phyloP scores from a whole-genome alignment of 2,797 vertebrate species.

The Numenius phaeopus region DNA sequence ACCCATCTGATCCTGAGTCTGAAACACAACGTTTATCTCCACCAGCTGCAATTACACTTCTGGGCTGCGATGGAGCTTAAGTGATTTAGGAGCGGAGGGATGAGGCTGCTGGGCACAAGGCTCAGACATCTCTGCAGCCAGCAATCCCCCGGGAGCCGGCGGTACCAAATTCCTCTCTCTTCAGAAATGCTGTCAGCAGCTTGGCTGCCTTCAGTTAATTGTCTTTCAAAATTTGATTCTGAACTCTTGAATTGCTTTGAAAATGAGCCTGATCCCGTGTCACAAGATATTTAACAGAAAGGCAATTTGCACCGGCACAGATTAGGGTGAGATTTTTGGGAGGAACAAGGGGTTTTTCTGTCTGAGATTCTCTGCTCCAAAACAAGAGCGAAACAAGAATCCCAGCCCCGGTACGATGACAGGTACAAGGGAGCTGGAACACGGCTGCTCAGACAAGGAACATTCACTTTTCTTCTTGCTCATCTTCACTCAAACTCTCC shows the following conservation, averaged over 20 bases:
- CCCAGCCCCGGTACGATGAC: fast-evolving
- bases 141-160: fast-evolving
- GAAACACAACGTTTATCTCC: fast-evolving
- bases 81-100: background rate
- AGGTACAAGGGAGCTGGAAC: background rate
- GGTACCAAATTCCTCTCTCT: background rate
- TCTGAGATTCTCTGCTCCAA: background rate
- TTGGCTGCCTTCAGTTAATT: background rate
- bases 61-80: background rate
- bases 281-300: background rate
- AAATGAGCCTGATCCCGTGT: background rate
- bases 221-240: background rate
- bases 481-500: background rate
- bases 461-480: background rate
- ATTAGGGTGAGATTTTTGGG: background rate
- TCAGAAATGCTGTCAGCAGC: background rate
- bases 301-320: background rate
- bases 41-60: background rate
- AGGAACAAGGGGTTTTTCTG: fast-evolving
- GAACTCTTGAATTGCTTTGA: background rate
- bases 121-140: fast-evolving
- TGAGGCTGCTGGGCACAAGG: background rate
- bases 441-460: fast-evolving
- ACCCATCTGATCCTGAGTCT: background rate
- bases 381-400: background rate